Conservation (phyloP, 2,888 invertebrate genomes). For the Pardosa pseudoannulata region DNA sequence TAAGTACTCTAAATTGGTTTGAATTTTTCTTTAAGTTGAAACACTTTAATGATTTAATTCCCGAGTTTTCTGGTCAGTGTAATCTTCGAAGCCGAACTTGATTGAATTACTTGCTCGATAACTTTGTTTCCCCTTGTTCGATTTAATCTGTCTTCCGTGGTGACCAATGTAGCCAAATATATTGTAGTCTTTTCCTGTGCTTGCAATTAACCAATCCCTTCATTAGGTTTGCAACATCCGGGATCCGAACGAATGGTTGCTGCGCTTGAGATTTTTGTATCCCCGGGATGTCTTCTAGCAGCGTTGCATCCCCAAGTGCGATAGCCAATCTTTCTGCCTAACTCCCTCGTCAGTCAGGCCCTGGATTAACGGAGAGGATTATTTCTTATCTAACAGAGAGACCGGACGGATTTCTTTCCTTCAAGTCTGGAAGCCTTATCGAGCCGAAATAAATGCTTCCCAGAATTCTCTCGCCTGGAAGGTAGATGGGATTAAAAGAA, state of each 20-base stretch:
- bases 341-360: slow-evolving; percentile 71
- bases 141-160: background rate
- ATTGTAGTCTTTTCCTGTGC: background rate
- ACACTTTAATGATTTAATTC: background rate
- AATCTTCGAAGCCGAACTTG: background rate
- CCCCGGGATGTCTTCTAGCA: slow-evolving; percentile 36
- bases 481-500: slow-evolving; percentile 63
- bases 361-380: slow-evolving; percentile 71
- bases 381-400: slow-evolving; percentile 69
- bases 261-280: slow-evolving; percentile 45
- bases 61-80: background rate
- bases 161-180: background rate
- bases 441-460: slow-evolving; percentile 55
- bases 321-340: slow-evolving; percentile 67
- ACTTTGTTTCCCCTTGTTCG: background rate
- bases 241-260: slow-evolving; percentile 50
- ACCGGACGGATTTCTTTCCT: slow-evolving; percentile 57
- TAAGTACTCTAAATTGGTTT: too few species aligned
- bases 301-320: slow-evolving; percentile 5
- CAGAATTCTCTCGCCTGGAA: slow-evolving; percentile 41
- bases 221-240: slow-evolving; percentile 64
- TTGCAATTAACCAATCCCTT: slow-evolving; percentile 69
- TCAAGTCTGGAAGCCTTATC: slow-evolving; percentile 37
- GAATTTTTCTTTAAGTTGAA: too few species aligned
- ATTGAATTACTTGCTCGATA: background rate